Evolutionary conservation across 2,888 invertebrate genomes (phyloP), one percentile per base, ranked within the genome.

Genomic region (Eupithecia pulchellata): DNA sequence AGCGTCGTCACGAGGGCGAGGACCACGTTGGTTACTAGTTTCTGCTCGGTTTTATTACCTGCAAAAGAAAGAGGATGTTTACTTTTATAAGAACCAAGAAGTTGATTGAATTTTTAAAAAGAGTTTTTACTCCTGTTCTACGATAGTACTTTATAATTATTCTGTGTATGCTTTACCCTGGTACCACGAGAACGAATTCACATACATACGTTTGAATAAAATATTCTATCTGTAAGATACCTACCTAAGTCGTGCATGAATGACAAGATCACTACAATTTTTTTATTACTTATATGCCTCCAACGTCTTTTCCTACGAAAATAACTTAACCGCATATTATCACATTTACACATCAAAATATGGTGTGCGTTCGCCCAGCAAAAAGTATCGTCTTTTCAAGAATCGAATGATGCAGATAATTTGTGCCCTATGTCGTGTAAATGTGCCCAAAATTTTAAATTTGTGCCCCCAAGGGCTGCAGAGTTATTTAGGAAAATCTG

Each of bases 11-110:
- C 97, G 60, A 99, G 93, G 4, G 98, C 97, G 71, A 97, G 94
- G 0, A 98, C 96, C 1, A 99, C 98, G 90, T 98, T 99, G 58
- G 94, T 90, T 0, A 98, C 97, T 61, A 99, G 90, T 76, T 96
- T 96, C 81, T 96, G 96, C 86, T 99, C 98, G 67, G 96, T 96
- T 82, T 95, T 93, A 77, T 94, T 95, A 64, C 96, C 95, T 97
- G 95, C 34, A 96, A 95, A 83, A 68, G 4, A 52, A 60, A 20
- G 14, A 20, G 42, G 42, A 3, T n/a, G n/a, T 29, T 55, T 27
- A 27, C 11, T 14, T 55, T 27, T 4, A 1, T 55, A n/a, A n/a
- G n/a, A n/a, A 27, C 5, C 14, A 27, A n/a, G 14, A 55, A 55
- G 20, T 47, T 47, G 8, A 47, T 20, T 47, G 20, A 20, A 9